Evolutionary conservation across 2,113 vertebrate species (phyloP).

Genomic region (Nesoenas mayeri): DNA sequence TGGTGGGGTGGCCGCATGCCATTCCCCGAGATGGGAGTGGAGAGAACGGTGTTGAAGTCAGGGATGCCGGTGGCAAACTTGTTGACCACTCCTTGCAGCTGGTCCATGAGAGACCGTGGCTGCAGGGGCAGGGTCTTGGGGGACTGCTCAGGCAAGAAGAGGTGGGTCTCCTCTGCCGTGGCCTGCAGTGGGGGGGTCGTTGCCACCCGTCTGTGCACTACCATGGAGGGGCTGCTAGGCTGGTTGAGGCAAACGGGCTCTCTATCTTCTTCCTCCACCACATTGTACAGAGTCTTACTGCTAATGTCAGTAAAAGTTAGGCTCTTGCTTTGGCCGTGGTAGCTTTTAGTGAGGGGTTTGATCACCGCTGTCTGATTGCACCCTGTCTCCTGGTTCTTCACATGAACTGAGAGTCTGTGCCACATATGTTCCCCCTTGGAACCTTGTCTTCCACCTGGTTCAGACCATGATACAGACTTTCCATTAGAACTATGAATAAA

Average conservation of each 20-base stretch:
- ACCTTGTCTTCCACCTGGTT: slow-evolving; percentile 98
- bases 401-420: slow-evolving; percentile 99
- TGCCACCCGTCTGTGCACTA: slow-evolving; percentile 76
- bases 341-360: slow-evolving; percentile 98
- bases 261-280: slow-evolving; percentile 83
- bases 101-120: slow-evolving; percentile 77
- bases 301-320: slow-evolving; percentile 84
- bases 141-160: slow-evolving; percentile 76
- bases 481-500: slow-evolving; percentile 99
- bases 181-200: slow-evolving; percentile 64
- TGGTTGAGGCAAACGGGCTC: slow-evolving; percentile 78
- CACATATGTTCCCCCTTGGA: slow-evolving; percentile 93
- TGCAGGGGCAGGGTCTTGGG: slow-evolving; percentile 74
- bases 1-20: slow-evolving; percentile 66
- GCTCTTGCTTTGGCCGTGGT: slow-evolving; percentile 85
- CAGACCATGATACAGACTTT: slow-evolving; percentile 99
- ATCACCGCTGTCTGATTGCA: slow-evolving; percentile 99
- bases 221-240: slow-evolving; percentile 76
- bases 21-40: slow-evolving; percentile 49
- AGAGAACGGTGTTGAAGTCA: slow-evolving; percentile 75
- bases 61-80: slow-evolving; percentile 79
- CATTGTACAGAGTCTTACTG: slow-evolving; percentile 87
- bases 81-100: slow-evolving; percentile 80
- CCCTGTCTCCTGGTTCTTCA: slow-evolving; percentile 94
- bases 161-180: slow-evolving; percentile 61